These are phyloP conservation scores for Chaetorhynchus papuensis DNA, from an alignment of 2,113 vertebrate genomes.

Conservation along the genomic window DNA sequence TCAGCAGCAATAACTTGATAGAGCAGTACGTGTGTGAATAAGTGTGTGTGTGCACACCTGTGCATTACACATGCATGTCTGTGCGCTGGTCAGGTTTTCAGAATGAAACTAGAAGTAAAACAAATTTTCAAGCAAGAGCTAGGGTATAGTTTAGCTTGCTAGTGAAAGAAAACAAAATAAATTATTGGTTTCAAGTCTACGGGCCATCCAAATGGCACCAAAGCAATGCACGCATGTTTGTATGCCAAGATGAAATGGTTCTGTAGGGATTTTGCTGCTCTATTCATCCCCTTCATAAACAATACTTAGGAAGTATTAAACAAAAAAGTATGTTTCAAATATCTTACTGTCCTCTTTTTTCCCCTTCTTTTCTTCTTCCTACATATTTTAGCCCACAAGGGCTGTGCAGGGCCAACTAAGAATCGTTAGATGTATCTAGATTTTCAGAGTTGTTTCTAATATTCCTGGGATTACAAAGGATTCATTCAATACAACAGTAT, in stretches of 20 bases:
- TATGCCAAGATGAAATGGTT: background rate
- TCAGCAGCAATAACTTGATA: background rate
- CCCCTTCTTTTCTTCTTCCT: background rate
- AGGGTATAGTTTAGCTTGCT: background rate
- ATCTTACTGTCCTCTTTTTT: background rate
- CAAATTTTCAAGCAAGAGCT: background rate
- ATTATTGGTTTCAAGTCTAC: background rate
- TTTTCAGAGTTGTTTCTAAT: background rate
- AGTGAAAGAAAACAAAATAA: background rate
- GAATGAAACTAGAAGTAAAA: background rate
- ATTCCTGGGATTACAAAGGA: background rate
- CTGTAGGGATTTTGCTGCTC: background rate
- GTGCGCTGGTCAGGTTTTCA: background rate
- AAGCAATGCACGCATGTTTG: background rate
- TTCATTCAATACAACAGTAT: background rate
- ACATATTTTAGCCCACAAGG: background rate
- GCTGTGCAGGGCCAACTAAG: background rate
- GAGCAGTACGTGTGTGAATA: background rate
- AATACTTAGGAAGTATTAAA: background rate
- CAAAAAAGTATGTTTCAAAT: background rate
- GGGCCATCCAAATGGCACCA: accelerated
- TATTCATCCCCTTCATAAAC: background rate
- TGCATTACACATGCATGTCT: accelerated
- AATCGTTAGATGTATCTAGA: background rate
- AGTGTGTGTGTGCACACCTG: accelerated